phyloP scores from a whole-genome alignment of 2,797 vertebrate species.

The Epinephelus coioides region DNA sequence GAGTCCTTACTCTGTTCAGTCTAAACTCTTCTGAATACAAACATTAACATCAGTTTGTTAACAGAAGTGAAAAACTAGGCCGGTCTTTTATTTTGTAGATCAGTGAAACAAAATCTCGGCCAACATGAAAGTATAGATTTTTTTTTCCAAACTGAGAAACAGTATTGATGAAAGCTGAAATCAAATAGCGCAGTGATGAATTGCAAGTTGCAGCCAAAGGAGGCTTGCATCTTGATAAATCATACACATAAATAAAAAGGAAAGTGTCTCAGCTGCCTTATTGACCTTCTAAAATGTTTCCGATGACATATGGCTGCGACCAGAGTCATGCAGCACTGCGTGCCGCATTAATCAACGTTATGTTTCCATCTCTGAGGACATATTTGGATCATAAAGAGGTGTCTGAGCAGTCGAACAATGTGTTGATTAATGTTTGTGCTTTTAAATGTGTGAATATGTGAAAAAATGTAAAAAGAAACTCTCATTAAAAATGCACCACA shows the following conservation, averaged over 20 bases:
- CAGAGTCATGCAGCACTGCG: slow-evolving; percentile 27
- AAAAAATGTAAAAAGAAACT: slow-evolving; percentile 18
- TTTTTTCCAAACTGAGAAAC: not conserved
- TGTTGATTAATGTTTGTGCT: slow-evolving; percentile 4
- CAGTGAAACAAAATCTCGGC: not conserved
- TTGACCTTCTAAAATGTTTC: slow-evolving; percentile 18
- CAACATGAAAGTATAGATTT: slow-evolving; percentile 9
- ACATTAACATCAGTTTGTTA: not conserved
- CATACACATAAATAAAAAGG: slow-evolving; percentile 12
- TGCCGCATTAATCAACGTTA: slow-evolving; percentile 35
- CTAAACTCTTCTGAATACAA: not conserved
- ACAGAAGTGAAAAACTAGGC: not conserved
- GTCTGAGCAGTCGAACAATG: not conserved
- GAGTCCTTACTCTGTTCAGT: not conserved
- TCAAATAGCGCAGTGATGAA: slow-evolving; percentile 9
- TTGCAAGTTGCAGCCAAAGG: slow-evolving; percentile 11
- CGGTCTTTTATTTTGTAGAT: not conserved
- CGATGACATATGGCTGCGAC: slow-evolving; percentile 19
- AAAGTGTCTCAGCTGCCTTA: slow-evolving; percentile 9
- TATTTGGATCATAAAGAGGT: slow-evolving; percentile 22
- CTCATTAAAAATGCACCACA: slow-evolving; percentile 36
- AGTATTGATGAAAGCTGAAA: slow-evolving; percentile 5
- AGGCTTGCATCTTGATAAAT: slow-evolving; percentile 45
- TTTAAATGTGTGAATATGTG: slow-evolving; percentile 16
- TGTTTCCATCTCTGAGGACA: slow-evolving; percentile 28